phyloP scores from a whole-genome alignment of 2,888 invertebrate genomes.

The Cepaea hortensis region DNA sequence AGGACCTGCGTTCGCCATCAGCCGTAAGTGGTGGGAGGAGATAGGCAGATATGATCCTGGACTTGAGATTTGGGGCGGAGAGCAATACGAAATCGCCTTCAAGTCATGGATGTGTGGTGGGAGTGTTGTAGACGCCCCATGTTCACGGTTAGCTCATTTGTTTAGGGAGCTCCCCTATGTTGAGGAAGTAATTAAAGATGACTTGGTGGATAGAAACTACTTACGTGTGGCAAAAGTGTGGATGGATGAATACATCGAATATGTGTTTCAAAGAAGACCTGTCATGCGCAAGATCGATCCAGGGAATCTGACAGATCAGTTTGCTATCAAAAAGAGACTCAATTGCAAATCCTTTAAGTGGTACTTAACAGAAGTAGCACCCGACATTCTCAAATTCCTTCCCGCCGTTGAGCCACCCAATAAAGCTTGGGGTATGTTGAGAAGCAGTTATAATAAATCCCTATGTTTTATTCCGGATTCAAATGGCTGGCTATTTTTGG shows the following conservation, averaged over 20 bases:
- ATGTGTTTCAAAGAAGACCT: constrained; percentile 19
- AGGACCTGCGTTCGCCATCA: constrained; percentile 96
- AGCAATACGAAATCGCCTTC: constrained; percentile 94
- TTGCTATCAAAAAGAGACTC: constrained; percentile 22
- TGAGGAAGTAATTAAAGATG: neutral
- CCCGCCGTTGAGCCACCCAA: constrained; percentile 18
- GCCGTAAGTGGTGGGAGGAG: constrained; percentile 91
- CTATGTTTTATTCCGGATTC: neutral
- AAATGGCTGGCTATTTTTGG: neutral
- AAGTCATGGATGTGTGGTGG: constrained; percentile 78
- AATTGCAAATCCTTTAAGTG: constrained; percentile 40
- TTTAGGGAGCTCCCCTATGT: constrained; percentile 13
- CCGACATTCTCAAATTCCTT: constrained; percentile 13
- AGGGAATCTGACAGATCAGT: constrained; percentile 26
- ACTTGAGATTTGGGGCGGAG: constrained; percentile 99
- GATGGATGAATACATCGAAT: constrained; percentile 43
- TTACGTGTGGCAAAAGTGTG: constrained; percentile 27
- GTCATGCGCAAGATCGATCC: constrained; percentile 8
- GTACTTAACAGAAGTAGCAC: constrained; percentile 32
- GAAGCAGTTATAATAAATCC: neutral
- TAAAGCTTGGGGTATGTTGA: constrained; percentile 8
- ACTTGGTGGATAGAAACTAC: neutral
- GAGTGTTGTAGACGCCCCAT: constrained; percentile 54
- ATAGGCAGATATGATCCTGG: constrained; percentile 97
- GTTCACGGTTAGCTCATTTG: constrained; percentile 57